phyloP scores from a whole-genome alignment of 2,113 vertebrate species.

The Sardina pilchardus region DNA sequence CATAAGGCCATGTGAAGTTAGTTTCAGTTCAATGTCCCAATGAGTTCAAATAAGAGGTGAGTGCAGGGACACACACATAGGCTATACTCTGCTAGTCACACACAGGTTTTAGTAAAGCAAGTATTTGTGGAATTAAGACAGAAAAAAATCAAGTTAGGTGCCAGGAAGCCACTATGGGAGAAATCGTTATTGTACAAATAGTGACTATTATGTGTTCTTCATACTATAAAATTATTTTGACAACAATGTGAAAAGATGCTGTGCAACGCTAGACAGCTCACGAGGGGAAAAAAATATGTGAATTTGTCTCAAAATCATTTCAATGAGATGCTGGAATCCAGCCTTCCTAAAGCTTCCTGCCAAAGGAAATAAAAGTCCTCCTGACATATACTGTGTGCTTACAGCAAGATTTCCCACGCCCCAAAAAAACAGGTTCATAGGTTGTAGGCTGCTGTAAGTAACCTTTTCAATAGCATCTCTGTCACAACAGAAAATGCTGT shows the following conservation, averaged over 20 bases:
- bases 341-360: neutral
- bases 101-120: too few species aligned
- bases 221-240: neutral
- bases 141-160: neutral
- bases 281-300: neutral
- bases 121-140: too few species aligned
- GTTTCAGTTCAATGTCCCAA: too few species aligned
- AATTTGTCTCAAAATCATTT: neutral
- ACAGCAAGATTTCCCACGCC: neutral
- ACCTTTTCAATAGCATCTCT: constrained; percentile 19
- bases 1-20: too few species aligned
- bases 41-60: too few species aligned
- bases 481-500: constrained; percentile 12
- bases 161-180: neutral
- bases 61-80: too few species aligned
- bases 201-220: neutral
- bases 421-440: constrained; percentile 16
- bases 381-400: constrained; percentile 11
- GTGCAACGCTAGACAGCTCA: neutral
- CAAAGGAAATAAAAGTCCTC: neutral
- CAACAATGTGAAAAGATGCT: neutral
- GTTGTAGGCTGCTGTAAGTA: constrained; percentile 14
- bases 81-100: too few species aligned
- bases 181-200: neutral
- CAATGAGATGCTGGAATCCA: neutral